A percentile compares a stretch with the other conserved stretches of the same genome.
phyloP scores from a whole-genome alignment of 2,797 vertebrate species.

The Galagoides demidoff region DNA sequence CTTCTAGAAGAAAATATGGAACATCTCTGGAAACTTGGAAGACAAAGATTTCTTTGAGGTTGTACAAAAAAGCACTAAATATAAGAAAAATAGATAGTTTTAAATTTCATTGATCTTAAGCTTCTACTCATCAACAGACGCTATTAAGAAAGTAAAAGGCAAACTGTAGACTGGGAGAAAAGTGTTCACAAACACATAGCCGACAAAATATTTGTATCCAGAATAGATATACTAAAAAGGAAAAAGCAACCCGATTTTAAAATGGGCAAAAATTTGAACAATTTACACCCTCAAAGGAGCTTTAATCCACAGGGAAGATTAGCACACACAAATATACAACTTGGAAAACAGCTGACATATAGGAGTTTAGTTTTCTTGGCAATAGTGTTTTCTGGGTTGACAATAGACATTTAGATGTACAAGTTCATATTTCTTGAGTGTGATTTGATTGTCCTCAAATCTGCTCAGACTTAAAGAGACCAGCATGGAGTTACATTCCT shows the following conservation, averaged over 20 bases:
- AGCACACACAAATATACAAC: background rate
- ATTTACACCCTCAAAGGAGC: background rate
- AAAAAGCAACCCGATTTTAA: background rate
- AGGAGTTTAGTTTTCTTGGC: background rate
- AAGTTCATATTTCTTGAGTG: background rate
- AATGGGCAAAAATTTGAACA: background rate
- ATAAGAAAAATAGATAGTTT: background rate
- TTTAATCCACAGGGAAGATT: background rate
- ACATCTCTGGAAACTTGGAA: background rate
- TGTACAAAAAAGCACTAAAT: background rate
- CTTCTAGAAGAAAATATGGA: background rate
- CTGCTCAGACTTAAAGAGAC: background rate
- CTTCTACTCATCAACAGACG: background rate
- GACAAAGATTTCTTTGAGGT: background rate
- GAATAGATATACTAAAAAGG: background rate
- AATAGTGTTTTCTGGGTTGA: background rate
- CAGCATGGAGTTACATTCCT: background rate
- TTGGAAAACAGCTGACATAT: background rate
- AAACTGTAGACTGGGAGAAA: background rate
- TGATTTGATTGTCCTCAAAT: background rate
- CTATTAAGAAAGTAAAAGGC: background rate
- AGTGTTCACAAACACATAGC: background rate
- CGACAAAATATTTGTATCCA: background rate
- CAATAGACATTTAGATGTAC: background rate
- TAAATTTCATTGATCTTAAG: background rate